These are phyloP conservation scores for Halcyon senegalensis DNA, from an alignment of 2,113 vertebrate genomes.

Conservation along the genomic window DNA sequence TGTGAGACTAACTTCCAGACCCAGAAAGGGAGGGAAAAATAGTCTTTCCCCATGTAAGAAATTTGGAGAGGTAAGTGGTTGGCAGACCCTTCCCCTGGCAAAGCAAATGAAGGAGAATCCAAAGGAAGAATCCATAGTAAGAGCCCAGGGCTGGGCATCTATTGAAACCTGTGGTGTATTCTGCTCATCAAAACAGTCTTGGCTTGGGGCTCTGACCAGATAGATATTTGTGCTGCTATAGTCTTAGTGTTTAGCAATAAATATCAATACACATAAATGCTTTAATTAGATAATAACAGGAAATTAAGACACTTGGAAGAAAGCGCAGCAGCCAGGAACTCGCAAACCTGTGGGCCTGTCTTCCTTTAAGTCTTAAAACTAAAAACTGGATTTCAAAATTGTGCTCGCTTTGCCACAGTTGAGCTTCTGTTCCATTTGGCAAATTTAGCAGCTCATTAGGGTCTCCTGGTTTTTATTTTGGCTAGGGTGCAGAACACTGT, in stretches of 20 bases:
- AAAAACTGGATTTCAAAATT: neutral
- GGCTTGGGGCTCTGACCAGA: neutral
- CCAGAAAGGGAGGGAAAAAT: neutral
- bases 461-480: constrained; percentile 1
- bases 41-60: neutral
- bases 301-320: neutral
- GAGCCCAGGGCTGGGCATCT: neutral
- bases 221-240: neutral
- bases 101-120: neutral
- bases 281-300: neutral
- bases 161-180: neutral
- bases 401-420: neutral
- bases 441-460: neutral
- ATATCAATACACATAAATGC: neutral
- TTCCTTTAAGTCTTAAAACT: neutral
- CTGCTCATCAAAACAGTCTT: neutral
- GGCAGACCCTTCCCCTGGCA: neutral
- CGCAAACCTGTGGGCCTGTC: neutral
- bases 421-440: neutral
- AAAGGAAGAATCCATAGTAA: neutral
- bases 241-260: neutral
- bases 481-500: neutral
- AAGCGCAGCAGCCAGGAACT: neutral
- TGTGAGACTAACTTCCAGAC: neutral
- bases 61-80: neutral